Evolutionary conservation across 1,140 invertebrate species (phyloP).

Genomic region (Chionoecetes opilio): DNA sequence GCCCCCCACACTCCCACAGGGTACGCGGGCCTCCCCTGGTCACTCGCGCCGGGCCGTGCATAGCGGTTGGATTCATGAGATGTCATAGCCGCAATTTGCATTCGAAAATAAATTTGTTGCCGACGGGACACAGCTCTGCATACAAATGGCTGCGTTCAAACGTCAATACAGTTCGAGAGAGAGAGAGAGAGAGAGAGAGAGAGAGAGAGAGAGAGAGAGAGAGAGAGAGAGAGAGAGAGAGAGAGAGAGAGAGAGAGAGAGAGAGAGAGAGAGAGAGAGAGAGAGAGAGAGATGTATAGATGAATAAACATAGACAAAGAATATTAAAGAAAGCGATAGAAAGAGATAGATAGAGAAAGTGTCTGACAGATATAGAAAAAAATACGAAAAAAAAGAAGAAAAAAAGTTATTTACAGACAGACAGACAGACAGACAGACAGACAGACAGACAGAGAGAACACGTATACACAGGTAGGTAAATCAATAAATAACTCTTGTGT

Average conservation of each 20-base stretch:
- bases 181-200: conserved; percentile 56
- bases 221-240: not conserved
- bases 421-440: too few species aligned
- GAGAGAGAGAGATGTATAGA: too few species aligned
- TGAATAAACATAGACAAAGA: too few species aligned
- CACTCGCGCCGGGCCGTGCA: conserved; percentile 21
- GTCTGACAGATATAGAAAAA: too few species aligned
- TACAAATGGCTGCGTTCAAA: conserved; percentile 8
- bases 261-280: too few species aligned
- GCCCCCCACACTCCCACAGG: not conserved
- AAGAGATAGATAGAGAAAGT: too few species aligned
- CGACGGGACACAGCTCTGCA: not conserved
- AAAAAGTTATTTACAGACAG: too few species aligned
- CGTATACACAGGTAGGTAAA: not conserved
- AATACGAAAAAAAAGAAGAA: too few species aligned
- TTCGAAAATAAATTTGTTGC: conserved; percentile 49
- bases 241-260: too few species aligned
- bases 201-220: conserved; percentile 36
- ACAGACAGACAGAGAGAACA: not conserved
- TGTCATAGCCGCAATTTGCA: conserved; percentile 49
- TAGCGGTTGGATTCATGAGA: conserved; percentile 2
- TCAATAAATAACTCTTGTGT: not conserved
- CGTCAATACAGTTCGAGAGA: conserved; percentile 40
- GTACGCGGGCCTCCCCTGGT: conserved; percentile 9
- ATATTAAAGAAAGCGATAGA: too few species aligned